Percentiles rank a stretch among this genome's conserved stretches.
Conservation (phyloP, 2,113 vertebrate genomes). For the Lipotes vexillifer region DNA sequence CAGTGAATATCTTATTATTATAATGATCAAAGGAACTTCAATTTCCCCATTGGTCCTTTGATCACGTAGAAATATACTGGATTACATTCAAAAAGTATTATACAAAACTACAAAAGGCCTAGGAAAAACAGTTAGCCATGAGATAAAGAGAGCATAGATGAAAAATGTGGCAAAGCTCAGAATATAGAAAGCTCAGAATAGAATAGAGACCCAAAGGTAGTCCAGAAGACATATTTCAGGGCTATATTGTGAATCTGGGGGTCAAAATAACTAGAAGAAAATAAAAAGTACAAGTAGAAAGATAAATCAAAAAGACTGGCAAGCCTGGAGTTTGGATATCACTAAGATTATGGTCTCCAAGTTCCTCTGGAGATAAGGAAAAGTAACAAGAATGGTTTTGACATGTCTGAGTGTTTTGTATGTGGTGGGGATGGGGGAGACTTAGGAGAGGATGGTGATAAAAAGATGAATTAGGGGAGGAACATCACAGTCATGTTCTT, state of each 20-base stretch:
- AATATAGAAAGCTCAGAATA: background rate
- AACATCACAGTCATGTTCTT: background rate
- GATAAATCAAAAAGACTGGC: background rate
- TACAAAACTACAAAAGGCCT: background rate
- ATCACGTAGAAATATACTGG: background rate
- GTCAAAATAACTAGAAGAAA: slow-evolving; percentile 28
- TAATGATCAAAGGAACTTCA: background rate
- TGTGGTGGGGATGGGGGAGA: background rate
- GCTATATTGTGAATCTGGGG: background rate
- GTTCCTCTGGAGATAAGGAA: background rate
- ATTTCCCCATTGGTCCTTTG: background rate
- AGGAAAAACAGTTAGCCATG: background rate
- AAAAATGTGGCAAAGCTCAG: background rate
- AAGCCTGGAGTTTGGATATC: background rate
- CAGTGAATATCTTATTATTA: background rate
- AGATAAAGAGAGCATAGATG: background rate
- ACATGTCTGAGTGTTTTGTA: background rate
- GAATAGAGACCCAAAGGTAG: background rate
- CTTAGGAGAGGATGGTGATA: background rate
- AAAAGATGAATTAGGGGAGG: background rate
- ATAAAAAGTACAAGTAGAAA: background rate
- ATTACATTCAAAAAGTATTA: background rate
- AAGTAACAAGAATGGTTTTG: background rate
- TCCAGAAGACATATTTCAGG: background rate
- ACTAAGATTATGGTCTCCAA: background rate